These are phyloP conservation scores for Falco novaeseelandiae DNA, from an alignment of 2,797 vertebrate species.

Conservation along the genomic window DNA sequence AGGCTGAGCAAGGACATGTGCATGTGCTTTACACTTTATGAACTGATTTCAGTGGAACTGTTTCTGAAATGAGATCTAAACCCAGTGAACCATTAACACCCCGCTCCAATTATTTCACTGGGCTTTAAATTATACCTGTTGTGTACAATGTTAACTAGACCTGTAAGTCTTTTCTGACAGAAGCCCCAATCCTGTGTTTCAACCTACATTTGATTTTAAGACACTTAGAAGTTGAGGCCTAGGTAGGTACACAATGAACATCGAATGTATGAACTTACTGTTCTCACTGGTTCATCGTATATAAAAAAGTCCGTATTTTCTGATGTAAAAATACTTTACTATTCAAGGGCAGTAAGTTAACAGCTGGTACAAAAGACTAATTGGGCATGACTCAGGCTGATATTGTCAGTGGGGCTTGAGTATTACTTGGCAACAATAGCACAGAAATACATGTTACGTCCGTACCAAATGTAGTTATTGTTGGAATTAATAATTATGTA, in stretches of 20 bases:
- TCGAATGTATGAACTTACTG: background rate
- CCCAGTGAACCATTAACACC: background rate
- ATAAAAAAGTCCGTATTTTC: background rate
- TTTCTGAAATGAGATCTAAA: background rate
- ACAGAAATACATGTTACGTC: background rate
- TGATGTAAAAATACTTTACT: background rate
- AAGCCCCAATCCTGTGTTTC: background rate
- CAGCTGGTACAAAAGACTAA: background rate
- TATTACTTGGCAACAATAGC: background rate
- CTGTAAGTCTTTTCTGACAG: background rate
- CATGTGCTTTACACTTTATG: accelerated
- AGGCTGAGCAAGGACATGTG: background rate
- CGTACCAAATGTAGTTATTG: background rate
- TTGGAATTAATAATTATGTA: background rate
- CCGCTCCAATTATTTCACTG: background rate
- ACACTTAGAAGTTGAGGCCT: background rate
- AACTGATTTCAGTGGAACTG: background rate
- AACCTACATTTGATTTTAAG: background rate
- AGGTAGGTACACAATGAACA: background rate
- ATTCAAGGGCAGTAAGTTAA: background rate
- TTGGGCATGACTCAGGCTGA: background rate
- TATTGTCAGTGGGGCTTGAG: background rate
- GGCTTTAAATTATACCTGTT: background rate
- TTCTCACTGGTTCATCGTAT: background rate
- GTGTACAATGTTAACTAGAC: background rate